phyloP scores from a whole-genome alignment of 2,113 vertebrate genomes.

The Ariopsis seemanni region DNA sequence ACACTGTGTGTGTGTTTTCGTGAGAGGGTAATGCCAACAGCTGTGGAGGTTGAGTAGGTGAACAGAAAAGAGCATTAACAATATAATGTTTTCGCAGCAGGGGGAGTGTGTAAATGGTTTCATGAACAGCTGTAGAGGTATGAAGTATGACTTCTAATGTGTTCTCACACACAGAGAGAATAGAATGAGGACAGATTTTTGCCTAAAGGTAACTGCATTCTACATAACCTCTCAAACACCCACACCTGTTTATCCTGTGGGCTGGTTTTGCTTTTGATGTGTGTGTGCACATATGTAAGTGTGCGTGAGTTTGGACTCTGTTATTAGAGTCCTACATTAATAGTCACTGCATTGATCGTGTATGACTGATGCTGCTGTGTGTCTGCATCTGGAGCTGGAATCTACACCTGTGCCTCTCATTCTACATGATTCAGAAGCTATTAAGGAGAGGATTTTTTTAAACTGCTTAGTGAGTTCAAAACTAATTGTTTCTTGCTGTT shows the following conservation, averaged over 20 bases:
- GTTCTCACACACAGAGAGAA: neutral
- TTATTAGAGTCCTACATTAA: slow-evolving; percentile 22
- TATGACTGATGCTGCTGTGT: slow-evolving; percentile 27
- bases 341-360: slow-evolving; percentile 16
- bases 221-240: slow-evolving; percentile 3
- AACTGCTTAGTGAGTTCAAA: neutral
- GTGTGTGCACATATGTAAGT: neutral
- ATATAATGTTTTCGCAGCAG: neutral
- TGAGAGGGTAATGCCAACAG: slow-evolving; percentile 9
- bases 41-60: neutral
- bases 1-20: neutral
- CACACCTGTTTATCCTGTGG: slow-evolving; percentile 43
- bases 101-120: neutral
- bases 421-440: neutral
- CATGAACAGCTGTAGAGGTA: slow-evolving; percentile 6
- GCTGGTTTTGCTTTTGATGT: slow-evolving; percentile 20
- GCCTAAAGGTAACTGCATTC: slow-evolving; percentile 17
- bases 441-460: neutral
- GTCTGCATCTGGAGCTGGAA: slow-evolving; percentile 2
- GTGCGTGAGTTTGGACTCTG: slow-evolving; percentile 23
- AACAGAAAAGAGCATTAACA: neutral
- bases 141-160: neutral
- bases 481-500: neutral
- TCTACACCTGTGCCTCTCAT: neutral
- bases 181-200: slow-evolving; percentile 17